Evolutionary conservation across 2,113 vertebrate species (phyloP).

Genomic region (Pionites leucogaster): DNA sequence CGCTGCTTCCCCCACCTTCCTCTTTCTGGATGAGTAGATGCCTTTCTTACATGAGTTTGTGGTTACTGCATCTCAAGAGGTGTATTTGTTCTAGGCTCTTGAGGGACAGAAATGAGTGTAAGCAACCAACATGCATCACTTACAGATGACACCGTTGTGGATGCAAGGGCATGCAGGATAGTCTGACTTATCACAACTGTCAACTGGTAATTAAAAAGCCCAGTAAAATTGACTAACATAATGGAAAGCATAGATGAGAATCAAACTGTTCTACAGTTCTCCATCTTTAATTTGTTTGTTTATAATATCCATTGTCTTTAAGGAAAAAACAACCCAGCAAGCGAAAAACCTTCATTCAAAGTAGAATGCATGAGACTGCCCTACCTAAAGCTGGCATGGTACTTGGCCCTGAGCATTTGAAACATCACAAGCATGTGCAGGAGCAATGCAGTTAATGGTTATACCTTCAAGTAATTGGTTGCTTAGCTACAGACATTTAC

Average conservation of each 20-base stretch:
- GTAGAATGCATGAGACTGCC: background rate
- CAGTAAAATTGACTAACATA: background rate
- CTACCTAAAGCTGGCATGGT: background rate
- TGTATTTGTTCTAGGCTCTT: background rate
- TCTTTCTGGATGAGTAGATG: background rate
- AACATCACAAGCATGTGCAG: background rate
- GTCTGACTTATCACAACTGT: background rate
- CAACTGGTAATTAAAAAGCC: background rate
- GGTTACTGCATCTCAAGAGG: background rate
- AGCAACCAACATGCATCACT: background rate
- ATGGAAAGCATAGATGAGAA: background rate
- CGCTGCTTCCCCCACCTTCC: background rate
- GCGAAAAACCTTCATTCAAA: background rate
- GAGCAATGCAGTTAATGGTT: background rate
- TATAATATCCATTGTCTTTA: background rate
- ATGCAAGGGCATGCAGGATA: background rate
- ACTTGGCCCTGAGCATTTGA: background rate
- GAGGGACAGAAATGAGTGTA: background rate
- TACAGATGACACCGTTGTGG: background rate
- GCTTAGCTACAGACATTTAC: slow-evolving; percentile 44
- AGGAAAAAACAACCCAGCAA: background rate
- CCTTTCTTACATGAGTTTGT: background rate
- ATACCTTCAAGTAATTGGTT: slow-evolving; percentile 15
- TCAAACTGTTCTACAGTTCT: background rate
- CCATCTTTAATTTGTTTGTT: background rate